Percentiles rank a stretch among this genome's conserved stretches.
These are phyloP conservation scores for Apostichopus leukothele DNA, from an alignment of 53 echinoderm and acorn worm species.

Conservation along the genomic window DNA sequence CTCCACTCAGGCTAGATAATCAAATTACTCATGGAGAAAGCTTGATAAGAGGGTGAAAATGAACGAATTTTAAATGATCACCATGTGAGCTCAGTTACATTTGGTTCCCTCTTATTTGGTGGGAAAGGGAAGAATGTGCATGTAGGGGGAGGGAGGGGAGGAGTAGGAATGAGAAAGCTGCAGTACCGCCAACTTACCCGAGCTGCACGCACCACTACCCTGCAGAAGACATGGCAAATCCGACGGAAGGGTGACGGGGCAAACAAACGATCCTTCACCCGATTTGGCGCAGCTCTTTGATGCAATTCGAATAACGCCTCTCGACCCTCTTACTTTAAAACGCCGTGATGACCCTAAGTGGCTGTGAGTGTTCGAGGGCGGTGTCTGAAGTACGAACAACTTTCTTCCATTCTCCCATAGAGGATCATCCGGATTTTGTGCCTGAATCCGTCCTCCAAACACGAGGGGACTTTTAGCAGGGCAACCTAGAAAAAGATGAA, in stretches of 20 bases:
- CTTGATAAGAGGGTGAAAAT: no score
- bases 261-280: not conserved
- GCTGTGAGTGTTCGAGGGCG: not conserved
- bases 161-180: no score
- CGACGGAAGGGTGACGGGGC: not conserved
- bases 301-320: not conserved
- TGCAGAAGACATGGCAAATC: not conserved
- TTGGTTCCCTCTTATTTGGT: no score
- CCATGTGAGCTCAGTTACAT: no score
- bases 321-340: not conserved
- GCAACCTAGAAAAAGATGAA: not conserved
- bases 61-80: no score
- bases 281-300: not conserved
- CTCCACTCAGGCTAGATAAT: no score
- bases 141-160: no score
- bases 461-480: not conserved
- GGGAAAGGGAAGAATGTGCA: no score
- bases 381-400: not conserved
- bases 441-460: not conserved
- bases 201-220: no score
- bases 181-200: no score
- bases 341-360: not conserved
- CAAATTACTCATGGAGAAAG: no score
- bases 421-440: not conserved
- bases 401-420: not conserved